Evolutionary conservation across 2,888 invertebrate genomes (phyloP), one percentile per base, ranked within the genome.

Genomic region (Slavum lentiscoides): DNA sequence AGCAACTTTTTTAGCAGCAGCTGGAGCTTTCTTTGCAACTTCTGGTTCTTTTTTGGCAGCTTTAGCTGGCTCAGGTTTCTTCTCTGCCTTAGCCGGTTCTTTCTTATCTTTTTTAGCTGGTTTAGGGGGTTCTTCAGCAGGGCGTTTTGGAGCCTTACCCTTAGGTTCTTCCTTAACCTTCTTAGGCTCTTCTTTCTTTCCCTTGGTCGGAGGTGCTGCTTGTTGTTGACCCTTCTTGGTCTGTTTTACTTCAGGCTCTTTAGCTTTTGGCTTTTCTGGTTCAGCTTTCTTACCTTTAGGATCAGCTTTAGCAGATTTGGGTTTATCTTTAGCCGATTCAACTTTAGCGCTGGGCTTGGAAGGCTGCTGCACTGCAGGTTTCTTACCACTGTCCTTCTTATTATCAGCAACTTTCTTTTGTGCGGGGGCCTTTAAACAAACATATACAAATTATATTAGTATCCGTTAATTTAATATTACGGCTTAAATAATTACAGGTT

Each of bases 21-120:
- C 83, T 85, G 85, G 84, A 84, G 87, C 86, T 88, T 89, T 87
- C 86, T 87, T 88, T 86, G 89, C 86, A 88, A 88, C 86, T 88
- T 81, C 87, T 85, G 88, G 85, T 58, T 85, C 83, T 1, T 86
- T 86, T 21, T 86, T 85, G 11, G 86, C 84, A 17, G 86, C 85
- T 59, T 86, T 84, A 13, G 83, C 82, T 0, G 83, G 67, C 17
- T 83, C 82, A 21, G 83, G 61, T 83, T 75, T 87, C 85, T 83
- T 87, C 83, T 86, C 86, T 83, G 86, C 72, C 82, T 76, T 72
- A n/a, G 61, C 81, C 17, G 83, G 68, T 80, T 83, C 77, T 66
- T 83, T 83, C 30, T 72, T 77, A 2, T 72, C 81, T 30, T 81
- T 75, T 64, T 82, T 82, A 21, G 81, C 49, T 11, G 75, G 30